Evolutionary conservation across 2,113 vertebrate genomes (phyloP).

Genomic region (Stegostoma tigrinum): DNA sequence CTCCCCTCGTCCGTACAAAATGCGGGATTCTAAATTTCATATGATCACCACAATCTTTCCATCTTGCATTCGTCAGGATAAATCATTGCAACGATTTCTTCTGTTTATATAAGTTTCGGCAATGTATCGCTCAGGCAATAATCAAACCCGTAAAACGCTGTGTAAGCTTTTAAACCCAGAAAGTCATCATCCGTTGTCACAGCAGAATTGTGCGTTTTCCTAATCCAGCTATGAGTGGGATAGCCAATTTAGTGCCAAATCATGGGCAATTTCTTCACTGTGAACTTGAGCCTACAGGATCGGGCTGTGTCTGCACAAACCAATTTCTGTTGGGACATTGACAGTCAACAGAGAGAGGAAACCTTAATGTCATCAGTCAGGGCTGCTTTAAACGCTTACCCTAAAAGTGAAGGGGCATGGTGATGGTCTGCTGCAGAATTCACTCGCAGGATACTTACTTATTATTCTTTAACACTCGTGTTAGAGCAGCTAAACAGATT

Average conservation of each 20-base stretch:
- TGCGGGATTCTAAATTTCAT: no score
- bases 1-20: no score
- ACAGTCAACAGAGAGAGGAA: not conserved
- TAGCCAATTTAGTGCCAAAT: not conserved
- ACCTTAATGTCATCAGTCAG: not conserved
- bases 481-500: not conserved
- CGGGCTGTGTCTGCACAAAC: not conserved
- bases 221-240: not conserved
- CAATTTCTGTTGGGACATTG: not conserved
- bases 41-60: no score
- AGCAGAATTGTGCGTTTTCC: not conserved
- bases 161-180: not conserved
- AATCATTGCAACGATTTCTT: no score
- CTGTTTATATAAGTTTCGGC: no score
- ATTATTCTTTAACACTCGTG: not conserved
- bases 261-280: not conserved
- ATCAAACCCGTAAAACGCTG: no score
- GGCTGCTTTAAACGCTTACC: not conserved
- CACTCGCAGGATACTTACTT: not conserved
- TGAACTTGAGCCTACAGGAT: not conserved
- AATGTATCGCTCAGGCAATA: no score
- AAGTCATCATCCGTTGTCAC: not conserved
- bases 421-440: not conserved
- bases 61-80: no score
- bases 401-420: not conserved